Evolutionary conservation across 2,797 vertebrate genomes (phyloP).

Genomic region (Lycodopsis pacificus): DNA sequence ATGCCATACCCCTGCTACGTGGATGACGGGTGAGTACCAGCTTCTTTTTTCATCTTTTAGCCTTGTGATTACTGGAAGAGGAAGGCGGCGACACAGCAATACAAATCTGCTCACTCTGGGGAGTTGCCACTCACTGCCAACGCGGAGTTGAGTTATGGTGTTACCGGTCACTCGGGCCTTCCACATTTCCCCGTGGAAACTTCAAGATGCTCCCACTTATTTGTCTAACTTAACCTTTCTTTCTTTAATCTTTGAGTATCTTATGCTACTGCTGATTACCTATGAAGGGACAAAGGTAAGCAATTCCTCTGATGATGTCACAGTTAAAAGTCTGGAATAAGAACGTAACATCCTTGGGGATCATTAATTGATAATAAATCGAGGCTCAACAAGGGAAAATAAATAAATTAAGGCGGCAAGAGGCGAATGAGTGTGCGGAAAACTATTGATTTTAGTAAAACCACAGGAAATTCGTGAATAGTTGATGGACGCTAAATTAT

Average conservation of each 20-base stretch:
- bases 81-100: slow-evolving; percentile 38
- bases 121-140: slow-evolving; percentile 52
- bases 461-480: slow-evolving; percentile 69
- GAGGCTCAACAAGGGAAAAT: slow-evolving; percentile 16
- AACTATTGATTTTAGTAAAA: slow-evolving; percentile 70
- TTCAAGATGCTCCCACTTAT: slow-evolving; percentile 33
- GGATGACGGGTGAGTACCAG: slow-evolving; percentile 91
- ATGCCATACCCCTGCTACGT: slow-evolving; percentile 98
- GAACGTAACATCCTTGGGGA: slow-evolving; percentile 29
- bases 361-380: slow-evolving; percentile 30
- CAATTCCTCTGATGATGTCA: slow-evolving; percentile 1
- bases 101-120: slow-evolving; percentile 34
- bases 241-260: slow-evolving; percentile 14
- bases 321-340: slow-evolving; percentile 30
- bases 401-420: slow-evolving; percentile 23
- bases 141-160: slow-evolving; percentile 39
- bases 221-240: slow-evolving; percentile 39
- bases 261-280: slow-evolving; percentile 11
- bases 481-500: slow-evolving; percentile 70
- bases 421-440: slow-evolving; percentile 27
- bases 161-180: slow-evolving; percentile 49
- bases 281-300: neutral
- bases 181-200: slow-evolving; percentile 59
- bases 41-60: slow-evolving; percentile 27
- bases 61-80: slow-evolving; percentile 46